Conservation (phyloP, 2,888 invertebrate species). For the Blera fallax region DNA sequence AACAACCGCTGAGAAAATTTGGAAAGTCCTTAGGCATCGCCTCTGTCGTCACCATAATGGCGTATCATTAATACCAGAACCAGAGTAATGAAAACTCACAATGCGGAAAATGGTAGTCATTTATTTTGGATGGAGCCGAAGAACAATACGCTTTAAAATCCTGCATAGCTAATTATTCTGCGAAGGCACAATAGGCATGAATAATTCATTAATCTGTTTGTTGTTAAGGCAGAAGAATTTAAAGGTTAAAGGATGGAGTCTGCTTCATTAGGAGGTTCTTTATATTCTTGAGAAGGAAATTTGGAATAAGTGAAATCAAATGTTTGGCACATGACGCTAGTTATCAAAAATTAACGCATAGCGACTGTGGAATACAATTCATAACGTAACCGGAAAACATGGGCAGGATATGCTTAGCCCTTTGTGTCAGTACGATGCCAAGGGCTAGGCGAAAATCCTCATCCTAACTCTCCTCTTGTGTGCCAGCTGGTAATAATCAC, state of each 20-base stretch:
- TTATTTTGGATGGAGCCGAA: not conserved
- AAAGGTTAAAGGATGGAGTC: slow-evolving; percentile 4
- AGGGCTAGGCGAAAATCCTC: too few relatives aligned
- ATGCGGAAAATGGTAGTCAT: slow-evolving; percentile 31
- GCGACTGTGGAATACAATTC: too few relatives aligned
- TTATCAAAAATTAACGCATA: too few relatives aligned
- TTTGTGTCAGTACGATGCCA: too few relatives aligned
- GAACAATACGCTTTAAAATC: slow-evolving; percentile 15
- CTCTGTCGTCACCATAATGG: not conserved
- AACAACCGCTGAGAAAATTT: not conserved
- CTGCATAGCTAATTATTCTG: slow-evolving; percentile 22
- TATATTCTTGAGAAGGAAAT: not conserved
- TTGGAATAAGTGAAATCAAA: too few relatives aligned
- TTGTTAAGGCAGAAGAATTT: not conserved
- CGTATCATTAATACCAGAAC: not conserved
- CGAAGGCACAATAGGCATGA: not conserved
- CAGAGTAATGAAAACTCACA: slow-evolving; percentile 20
- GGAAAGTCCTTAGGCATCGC: not conserved
- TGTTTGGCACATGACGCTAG: too few relatives aligned
- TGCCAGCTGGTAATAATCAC: too few relatives aligned
- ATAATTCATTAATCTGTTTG: slow-evolving; percentile 25
- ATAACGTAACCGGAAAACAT: too few relatives aligned
- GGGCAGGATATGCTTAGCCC: too few relatives aligned
- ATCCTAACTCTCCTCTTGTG: too few relatives aligned
- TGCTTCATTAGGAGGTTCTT: not conserved